Conservation (phyloP, 2,113 vertebrate species). For the Nothocercus nigrocapillus region DNA sequence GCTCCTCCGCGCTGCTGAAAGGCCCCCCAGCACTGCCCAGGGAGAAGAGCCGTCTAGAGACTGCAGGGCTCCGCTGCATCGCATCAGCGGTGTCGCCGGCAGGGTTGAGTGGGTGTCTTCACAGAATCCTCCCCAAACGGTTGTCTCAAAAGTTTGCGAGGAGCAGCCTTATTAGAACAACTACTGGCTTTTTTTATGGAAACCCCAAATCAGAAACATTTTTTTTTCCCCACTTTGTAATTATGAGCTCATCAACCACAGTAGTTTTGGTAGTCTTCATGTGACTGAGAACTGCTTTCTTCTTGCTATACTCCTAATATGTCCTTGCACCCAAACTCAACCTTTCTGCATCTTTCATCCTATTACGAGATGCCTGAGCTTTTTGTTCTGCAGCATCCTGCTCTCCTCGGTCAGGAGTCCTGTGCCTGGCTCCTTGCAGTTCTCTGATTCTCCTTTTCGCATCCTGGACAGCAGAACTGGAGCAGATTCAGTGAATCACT, state of each 20-base stretch:
- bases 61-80: neutral
- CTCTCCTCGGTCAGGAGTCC: neutral
- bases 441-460: neutral
- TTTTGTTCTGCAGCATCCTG: neutral
- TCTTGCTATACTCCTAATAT: neutral
- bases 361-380: neutral
- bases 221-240: neutral
- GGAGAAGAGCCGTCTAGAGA: neutral
- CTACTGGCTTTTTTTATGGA: conserved; percentile 4
- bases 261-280: neutral
- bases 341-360: neutral
- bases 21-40: neutral
- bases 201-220: conserved; percentile 20
- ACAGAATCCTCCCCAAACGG: neutral
- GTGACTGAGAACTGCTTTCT: neutral
- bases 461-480: neutral
- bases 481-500: fast-evolving
- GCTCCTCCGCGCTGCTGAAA: neutral
- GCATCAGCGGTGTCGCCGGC: fast-evolving
- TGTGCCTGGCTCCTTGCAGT: neutral
- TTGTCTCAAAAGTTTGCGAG: neutral
- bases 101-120: neutral
- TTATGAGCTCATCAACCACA: neutral
- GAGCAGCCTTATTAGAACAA: neutral
- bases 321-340: neutral